Conservation (phyloP, 2,113 vertebrate species). For the Ranitomeya imitator region DNA sequence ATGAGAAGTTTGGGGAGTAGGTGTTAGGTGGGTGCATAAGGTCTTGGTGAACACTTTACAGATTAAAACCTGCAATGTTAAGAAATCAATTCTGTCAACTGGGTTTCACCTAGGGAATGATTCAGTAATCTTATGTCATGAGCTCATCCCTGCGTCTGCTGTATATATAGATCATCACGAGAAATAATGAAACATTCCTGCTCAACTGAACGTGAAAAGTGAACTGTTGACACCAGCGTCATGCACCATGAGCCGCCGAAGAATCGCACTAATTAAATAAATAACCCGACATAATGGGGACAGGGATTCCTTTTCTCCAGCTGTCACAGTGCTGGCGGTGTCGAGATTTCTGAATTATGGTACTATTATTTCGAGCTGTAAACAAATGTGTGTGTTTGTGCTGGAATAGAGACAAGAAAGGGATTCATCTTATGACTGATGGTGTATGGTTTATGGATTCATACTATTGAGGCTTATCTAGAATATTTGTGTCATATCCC, state of each 20-base stretch:
- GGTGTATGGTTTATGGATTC: neutral
- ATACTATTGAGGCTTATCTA: neutral
- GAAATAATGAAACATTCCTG: neutral
- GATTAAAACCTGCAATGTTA: neutral
- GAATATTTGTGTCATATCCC: too few species aligned
- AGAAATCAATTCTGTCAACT: neutral
- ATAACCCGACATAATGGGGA: neutral
- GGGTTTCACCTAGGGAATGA: neutral
- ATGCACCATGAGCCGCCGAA: neutral
- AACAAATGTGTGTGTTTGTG: constrained; percentile 20
- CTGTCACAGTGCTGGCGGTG: constrained; percentile 10
- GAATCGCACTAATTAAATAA: neutral
- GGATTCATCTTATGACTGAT: too few species aligned
- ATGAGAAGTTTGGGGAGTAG: neutral
- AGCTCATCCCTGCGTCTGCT: neutral
- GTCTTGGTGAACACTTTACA: neutral
- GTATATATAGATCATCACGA: neutral
- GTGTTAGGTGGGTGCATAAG: neutral
- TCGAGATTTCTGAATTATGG: neutral
- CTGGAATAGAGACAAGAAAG: neutral
- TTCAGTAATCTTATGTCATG: neutral
- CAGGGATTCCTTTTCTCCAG: constrained; percentile 4
- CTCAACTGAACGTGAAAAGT: neutral
- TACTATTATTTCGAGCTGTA: neutral
- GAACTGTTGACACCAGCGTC: constrained; percentile 12